Evolutionary conservation across 2,797 vertebrate genomes (phyloP), one percentile per base, ranked within the genome.

Genomic region (Protonibea diacanthus): DNA sequence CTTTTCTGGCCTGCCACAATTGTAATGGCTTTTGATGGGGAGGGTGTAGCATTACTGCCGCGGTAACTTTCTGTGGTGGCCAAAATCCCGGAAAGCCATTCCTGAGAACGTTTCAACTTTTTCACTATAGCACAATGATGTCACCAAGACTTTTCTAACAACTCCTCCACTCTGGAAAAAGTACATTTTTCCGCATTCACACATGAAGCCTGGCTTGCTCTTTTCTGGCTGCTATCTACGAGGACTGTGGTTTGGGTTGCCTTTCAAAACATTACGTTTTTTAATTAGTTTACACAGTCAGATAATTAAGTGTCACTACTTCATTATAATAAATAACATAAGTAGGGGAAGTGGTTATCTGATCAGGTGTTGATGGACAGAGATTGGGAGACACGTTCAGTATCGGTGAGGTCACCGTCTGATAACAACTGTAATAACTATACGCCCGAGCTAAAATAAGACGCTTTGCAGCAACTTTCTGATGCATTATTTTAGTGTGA

Each of bases 11-110:
- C 14, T 65, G 23, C 53, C 58, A 23, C 9, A 44, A 8, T 33
- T 47, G 14, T 58, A 57, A 73, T 65, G 14, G 14, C 21, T 57
- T 68, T 68, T 52, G 68, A 58, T 78, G 10, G 55, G 80, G 42
- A 78, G 29, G 1, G 27, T 71, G 15, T 79, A 52, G 59, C 18
- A 17, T 75, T 67, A 44, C 62, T 42, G 52, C 51, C 25, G 1
- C 5, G 40, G 11, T 21, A 63, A 13, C 18, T n/a, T 47, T 40
- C 2, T 66, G 61, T 38, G 17, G 23, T 44, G 53, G 48, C 55
- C 29, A 65, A 57, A 57, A 62, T 51, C 58, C 42, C 14, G 60
- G 29, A 40, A 76, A 77, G 40, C 29, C 21, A 53, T 74, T 59
- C 4, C 13, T 42, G 23, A 48, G 42, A 64, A 49, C 44, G 57